Percentiles rank a stretch among this genome's conserved stretches.
Evolutionary conservation across 2,888 invertebrate genomes (phyloP).

Genomic region (Galerucella calmariensis): DNA sequence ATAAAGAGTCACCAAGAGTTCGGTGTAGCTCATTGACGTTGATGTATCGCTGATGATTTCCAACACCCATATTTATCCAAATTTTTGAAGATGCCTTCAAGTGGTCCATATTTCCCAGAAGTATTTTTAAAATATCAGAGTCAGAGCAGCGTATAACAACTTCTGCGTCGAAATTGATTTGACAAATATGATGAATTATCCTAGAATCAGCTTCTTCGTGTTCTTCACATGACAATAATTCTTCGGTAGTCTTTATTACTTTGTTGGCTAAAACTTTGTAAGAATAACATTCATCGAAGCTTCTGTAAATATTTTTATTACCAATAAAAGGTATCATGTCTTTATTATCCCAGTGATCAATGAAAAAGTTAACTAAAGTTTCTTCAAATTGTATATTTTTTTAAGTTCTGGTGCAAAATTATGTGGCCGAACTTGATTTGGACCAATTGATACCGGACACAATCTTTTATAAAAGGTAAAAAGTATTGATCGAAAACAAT

Average conservation of each 20-base stretch:
- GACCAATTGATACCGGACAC: constrained; percentile 1
- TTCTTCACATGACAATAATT: too few species aligned
- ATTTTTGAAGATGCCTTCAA: too few species aligned
- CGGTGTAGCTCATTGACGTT: too few species aligned
- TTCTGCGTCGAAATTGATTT: too few species aligned
- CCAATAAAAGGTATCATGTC: constrained; percentile 35
- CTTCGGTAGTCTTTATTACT: too few species aligned
- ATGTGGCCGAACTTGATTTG: background rate
- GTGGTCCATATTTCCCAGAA: constrained; percentile 6
- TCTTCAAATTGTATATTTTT: constrained; percentile 38
- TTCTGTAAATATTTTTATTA: constrained; percentile 39
- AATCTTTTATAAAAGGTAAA: background rate
- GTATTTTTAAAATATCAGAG: too few species aligned
- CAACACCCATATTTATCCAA: too few species aligned
- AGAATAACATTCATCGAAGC: constrained; percentile 37
- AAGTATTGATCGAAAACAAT: constrained; percentile 1
- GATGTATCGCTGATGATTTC: too few species aligned
- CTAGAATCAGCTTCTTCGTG: too few species aligned
- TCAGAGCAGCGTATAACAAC: background rate
- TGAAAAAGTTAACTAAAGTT: constrained; percentile 38
- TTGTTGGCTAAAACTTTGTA: constrained; percentile 26
- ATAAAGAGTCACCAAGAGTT: background rate
- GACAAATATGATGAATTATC: too few species aligned
- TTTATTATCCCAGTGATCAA: constrained; percentile 35
- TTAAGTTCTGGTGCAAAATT: constrained; percentile 29